phyloP scores from a whole-genome alignment of 2,113 vertebrate species.

The Pan paniscus region DNA sequence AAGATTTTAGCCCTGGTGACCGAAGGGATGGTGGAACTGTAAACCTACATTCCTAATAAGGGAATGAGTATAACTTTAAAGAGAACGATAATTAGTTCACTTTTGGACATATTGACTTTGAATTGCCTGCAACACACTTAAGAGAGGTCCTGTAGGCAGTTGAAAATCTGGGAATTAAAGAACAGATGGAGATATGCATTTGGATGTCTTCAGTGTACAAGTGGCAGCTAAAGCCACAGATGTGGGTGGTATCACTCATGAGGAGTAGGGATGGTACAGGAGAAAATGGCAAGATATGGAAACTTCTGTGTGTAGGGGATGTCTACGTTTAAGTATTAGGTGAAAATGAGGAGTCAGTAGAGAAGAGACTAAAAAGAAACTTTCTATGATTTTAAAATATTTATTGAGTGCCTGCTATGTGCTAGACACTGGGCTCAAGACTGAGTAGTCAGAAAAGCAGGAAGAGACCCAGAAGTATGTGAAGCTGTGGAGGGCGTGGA shows the following conservation, averaged over 20 bases:
- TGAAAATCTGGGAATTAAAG: not conserved
- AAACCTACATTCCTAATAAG: not conserved
- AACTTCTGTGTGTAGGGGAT: not conserved
- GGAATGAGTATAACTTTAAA: not conserved
- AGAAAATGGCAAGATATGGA: not conserved
- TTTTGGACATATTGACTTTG: not conserved
- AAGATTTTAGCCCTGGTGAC: not conserved
- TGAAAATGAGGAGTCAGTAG: not conserved
- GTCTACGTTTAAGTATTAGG: not conserved
- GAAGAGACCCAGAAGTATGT: not conserved
- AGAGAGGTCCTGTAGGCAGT: not conserved
- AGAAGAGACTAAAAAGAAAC: conserved; percentile 17
- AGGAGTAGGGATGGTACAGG: not conserved
- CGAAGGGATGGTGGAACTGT: not conserved
- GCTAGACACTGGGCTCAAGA: not conserved
- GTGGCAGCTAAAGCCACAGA: not conserved
- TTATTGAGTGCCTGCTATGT: not conserved
- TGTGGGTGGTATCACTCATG: not conserved
- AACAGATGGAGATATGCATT: not conserved
- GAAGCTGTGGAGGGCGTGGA: not conserved
- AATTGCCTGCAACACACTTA: not conserved
- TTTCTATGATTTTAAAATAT: not conserved
- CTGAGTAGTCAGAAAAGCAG: not conserved
- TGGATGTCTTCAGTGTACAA: not conserved
- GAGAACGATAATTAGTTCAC: not conserved